phyloP scores from a whole-genome alignment of 35 echinoderm and acorn worm genomes.

The Lytechinus variegatus region DNA sequence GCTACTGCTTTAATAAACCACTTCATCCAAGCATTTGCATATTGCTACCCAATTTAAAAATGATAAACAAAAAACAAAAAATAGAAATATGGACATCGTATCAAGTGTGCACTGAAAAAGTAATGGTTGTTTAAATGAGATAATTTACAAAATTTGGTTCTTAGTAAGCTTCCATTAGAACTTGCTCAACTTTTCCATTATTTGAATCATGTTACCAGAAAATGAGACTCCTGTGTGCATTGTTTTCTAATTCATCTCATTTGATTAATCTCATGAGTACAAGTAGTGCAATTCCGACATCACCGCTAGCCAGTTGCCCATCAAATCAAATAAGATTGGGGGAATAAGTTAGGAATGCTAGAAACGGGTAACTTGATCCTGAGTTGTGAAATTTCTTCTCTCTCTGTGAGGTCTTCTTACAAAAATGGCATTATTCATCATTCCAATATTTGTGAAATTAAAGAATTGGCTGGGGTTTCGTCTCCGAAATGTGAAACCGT shows the following conservation, averaged over 20 bases:
- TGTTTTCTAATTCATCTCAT: background rate
- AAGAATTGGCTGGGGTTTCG: background rate
- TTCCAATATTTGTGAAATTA: slow-evolving; percentile 12
- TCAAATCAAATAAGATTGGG: background rate
- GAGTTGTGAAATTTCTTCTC: background rate
- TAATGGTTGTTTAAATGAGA: background rate
- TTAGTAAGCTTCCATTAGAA: background rate
- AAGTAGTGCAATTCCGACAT: background rate
- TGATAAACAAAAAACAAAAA: no score
- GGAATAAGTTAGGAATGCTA: background rate
- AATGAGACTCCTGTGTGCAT: background rate
- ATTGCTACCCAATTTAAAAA: background rate
- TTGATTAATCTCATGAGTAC: background rate
- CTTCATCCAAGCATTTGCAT: no score
- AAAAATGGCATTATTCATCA: background rate
- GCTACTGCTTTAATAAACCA: no score
- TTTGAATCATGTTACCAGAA: background rate
- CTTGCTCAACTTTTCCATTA: background rate
- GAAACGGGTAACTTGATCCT: background rate
- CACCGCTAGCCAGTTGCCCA: background rate
- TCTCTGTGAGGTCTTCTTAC: background rate
- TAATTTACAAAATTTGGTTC: background rate
- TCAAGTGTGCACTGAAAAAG: background rate
- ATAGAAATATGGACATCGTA: no score
- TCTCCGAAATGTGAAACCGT: background rate